phyloP scores from a whole-genome alignment of 1,140 invertebrate genomes.

The Oncopodura yosiiana region DNA sequence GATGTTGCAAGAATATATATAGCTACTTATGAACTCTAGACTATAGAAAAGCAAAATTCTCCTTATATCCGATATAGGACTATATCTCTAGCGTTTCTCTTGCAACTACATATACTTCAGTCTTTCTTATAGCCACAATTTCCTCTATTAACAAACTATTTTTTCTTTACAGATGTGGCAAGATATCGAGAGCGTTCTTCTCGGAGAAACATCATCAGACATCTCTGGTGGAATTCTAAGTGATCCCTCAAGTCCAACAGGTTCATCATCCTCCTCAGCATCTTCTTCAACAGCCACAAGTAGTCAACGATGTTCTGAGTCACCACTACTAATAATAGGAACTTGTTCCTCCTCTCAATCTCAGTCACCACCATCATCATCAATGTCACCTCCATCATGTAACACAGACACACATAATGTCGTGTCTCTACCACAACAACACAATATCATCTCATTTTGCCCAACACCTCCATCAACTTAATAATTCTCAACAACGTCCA shows the following conservation, averaged over 20 bases:
- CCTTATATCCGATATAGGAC: too few species aligned
- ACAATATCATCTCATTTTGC: neutral
- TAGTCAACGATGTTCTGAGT: slow-evolving; percentile 22
- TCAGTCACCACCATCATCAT: slow-evolving; percentile 29
- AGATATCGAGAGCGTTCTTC: slow-evolving; percentile 42
- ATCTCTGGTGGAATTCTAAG: slow-evolving; percentile 24
- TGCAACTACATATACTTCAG: too few species aligned
- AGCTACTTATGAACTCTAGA: too few species aligned
- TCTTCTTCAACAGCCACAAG: slow-evolving; percentile 18
- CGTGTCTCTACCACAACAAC: too few species aligned
- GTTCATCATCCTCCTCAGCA: slow-evolving; percentile 25
- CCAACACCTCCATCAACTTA: neutral
- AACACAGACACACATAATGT: too few species aligned
- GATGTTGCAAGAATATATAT: too few species aligned
- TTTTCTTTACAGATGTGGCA: slow-evolving; percentile 41
- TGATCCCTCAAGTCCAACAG: slow-evolving; percentile 31
- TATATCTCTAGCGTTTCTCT: too few species aligned
- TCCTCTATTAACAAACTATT: slow-evolving; percentile 10
- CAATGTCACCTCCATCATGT: too few species aligned
- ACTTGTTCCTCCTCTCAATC: slow-evolving; percentile 17
- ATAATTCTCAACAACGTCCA: neutral
- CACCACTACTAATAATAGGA: slow-evolving; percentile 23
- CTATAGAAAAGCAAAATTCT: too few species aligned
- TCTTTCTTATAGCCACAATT: neutral
- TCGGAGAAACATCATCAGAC: slow-evolving; percentile 37